phyloP scores from a whole-genome alignment of 2,113 vertebrate genomes.

The Chaetorhynchus papuensis region DNA sequence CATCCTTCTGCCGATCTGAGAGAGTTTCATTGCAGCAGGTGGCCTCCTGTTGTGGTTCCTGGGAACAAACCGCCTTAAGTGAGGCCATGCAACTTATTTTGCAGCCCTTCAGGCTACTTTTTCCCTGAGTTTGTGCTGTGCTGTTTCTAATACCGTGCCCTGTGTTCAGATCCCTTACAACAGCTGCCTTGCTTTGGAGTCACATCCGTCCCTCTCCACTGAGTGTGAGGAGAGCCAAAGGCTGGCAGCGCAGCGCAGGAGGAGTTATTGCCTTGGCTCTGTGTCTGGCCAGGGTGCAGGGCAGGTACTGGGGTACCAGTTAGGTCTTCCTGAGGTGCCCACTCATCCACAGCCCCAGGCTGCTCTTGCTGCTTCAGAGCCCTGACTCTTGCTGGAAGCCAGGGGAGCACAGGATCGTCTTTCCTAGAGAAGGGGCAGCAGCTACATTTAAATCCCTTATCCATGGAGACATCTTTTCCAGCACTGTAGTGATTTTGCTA shows the following conservation, averaged over 20 bases:
- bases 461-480: rapidly evolving
- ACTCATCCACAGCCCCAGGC: background rate
- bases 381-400: background rate
- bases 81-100: background rate
- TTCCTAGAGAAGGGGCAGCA: background rate
- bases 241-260: rapidly evolving
- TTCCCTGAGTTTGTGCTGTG: background rate
- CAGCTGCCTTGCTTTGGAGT: background rate
- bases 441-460: background rate
- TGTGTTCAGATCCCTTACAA: background rate
- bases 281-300: background rate
- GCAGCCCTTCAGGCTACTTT: background rate
- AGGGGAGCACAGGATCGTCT: background rate
- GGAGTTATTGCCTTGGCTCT: no score
- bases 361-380: background rate
- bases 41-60: background rate
- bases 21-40: background rate
- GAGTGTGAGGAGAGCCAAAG: background rate
- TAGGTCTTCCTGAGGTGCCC: background rate
- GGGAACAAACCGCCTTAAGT: background rate
- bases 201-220: background rate
- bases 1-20: background rate
- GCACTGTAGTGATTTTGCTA: background rate
- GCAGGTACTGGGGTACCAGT: background rate
- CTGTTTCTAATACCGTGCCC: background rate